Evolutionary conservation across 92 coral and sea anemone species (phyloP).

Genomic region (Palythoa grandiflora): DNA sequence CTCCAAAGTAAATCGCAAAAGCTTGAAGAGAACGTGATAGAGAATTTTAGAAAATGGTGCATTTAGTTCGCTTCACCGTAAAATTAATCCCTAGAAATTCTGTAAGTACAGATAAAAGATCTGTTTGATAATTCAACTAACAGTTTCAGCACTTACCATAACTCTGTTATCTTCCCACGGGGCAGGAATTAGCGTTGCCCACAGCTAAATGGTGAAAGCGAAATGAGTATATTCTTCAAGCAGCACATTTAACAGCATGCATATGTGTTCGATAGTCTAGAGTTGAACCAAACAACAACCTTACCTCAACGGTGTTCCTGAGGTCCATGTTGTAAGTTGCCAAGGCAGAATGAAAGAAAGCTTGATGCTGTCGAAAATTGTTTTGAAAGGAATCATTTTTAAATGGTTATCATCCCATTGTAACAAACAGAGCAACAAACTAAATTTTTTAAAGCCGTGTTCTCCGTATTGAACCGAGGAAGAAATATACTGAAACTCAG

Average conservation of each 20-base stretch:
- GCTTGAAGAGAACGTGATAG: too few species aligned
- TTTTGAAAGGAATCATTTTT: neutral
- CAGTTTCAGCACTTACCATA: slow-evolving; percentile 68
- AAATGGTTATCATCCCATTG: neutral
- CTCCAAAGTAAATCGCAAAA: too few species aligned
- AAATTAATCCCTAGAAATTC: neutral
- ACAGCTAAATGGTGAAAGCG: slow-evolving; percentile 53
- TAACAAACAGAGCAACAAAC: neutral
- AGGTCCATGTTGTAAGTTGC: slow-evolving; percentile 79
- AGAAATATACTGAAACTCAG: neutral
- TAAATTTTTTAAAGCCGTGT: too few species aligned
- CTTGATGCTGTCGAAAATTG: slow-evolving; percentile 67
- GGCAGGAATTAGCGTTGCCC: slow-evolving; percentile 86
- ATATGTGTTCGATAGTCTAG: neutral
- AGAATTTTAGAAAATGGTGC: too few species aligned
- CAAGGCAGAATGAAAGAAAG: slow-evolving; percentile 70
- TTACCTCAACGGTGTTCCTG: slow-evolving; percentile 85
- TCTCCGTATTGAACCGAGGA: too few species aligned
- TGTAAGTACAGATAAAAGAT: neutral
- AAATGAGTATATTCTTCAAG: neutral
- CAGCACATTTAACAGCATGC: too few species aligned
- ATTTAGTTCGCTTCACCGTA: neutral
- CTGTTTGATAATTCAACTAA: neutral
- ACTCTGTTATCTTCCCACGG: slow-evolving; percentile 97
- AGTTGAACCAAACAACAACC: neutral